Conservation (phyloP, 2,113 vertebrate genomes). For the Phalacrocorax carbo region DNA sequence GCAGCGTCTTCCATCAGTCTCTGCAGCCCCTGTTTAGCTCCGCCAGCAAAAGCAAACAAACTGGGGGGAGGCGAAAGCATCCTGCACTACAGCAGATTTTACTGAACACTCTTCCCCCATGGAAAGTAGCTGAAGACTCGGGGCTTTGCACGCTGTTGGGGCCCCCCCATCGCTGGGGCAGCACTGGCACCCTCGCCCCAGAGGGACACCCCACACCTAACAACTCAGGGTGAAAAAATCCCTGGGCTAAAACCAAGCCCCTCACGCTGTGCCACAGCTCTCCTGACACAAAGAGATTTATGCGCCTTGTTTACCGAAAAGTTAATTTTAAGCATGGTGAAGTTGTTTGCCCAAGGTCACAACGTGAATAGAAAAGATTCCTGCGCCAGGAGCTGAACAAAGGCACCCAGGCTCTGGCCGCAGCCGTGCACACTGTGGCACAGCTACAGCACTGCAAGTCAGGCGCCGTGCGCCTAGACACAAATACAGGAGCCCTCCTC, state of each 20-base stretch:
- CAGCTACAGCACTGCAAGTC: neutral
- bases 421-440: neutral
- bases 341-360: slow-evolving; percentile 19
- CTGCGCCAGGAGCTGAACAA: neutral
- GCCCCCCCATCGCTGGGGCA: neutral
- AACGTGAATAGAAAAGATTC: neutral
- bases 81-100: neutral
- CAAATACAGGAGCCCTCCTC: neutral
- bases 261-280: rapidly evolving
- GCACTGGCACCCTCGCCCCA: neutral
- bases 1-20: neutral
- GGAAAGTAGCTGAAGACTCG: neutral
- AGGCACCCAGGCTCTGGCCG: neutral
- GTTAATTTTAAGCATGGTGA: neutral
- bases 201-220: rapidly evolving
- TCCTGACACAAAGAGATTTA: neutral
- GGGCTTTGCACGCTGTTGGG: neutral
- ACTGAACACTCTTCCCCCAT: neutral
- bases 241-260: neutral
- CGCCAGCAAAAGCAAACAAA: neutral
- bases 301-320: neutral
- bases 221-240: rapidly evolving
- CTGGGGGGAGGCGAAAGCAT: neutral
- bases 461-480: rapidly evolving
- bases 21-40: neutral